Conservation (phyloP, 1,140 invertebrate genomes). For the Arctopsyche grandis region DNA sequence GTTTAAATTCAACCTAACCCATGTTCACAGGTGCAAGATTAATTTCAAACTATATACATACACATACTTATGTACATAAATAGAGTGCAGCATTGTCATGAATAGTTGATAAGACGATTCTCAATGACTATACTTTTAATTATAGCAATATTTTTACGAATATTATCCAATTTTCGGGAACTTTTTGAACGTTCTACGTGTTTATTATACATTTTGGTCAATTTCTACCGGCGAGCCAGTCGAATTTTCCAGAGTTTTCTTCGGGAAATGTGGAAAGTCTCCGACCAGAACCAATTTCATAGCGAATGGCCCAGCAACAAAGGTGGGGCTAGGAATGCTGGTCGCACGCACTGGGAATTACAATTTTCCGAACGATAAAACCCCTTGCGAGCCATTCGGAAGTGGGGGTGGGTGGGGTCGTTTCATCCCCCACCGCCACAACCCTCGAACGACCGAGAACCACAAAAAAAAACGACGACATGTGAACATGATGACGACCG, state of each 20-base stretch:
- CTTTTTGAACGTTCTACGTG: too few relatives aligned
- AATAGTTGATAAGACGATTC: too few relatives aligned
- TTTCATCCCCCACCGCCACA: too few relatives aligned
- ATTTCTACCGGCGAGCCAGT: not conserved
- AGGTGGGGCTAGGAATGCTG: slow-evolving; percentile 34
- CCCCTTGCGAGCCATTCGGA: not conserved
- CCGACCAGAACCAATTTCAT: slow-evolving; percentile 37
- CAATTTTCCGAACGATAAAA: slow-evolving; percentile 50
- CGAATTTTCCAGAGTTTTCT: not conserved
- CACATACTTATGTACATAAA: too few relatives aligned
- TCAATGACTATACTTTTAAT: too few relatives aligned
- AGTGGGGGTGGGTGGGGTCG: not conserved
- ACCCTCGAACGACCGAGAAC: not conserved
- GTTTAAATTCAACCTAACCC: too few relatives aligned
- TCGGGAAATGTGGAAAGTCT: not conserved
- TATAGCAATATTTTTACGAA: too few relatives aligned
- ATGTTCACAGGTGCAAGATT: too few relatives aligned
- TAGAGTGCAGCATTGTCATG: too few relatives aligned
- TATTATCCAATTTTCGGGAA: too few relatives aligned
- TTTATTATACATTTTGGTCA: too few relatives aligned
- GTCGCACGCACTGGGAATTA: slow-evolving; percentile 45
- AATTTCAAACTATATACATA: too few relatives aligned
- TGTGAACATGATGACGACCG: not conserved
- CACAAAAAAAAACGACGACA: not conserved
- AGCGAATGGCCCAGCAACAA: slow-evolving; percentile 36